Conservation (phyloP, 2,113 vertebrate species). For the Limnothrissa miodon region DNA sequence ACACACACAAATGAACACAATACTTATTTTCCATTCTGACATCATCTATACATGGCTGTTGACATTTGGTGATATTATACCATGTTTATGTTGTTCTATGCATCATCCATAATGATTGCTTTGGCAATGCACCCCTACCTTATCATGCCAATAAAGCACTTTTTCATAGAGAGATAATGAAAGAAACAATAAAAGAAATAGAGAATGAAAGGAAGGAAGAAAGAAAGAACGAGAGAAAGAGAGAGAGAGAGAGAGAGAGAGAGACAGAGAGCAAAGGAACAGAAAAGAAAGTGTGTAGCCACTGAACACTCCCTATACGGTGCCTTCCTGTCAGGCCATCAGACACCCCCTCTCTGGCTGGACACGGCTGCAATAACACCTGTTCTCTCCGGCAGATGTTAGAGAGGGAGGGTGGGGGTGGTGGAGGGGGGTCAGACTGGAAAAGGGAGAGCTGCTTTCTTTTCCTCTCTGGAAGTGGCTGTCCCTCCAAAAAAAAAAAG, state of each 20-base stretch:
- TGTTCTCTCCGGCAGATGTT: constrained; percentile 62
- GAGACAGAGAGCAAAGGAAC: not conserved
- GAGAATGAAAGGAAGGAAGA: not conserved
- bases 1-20: constrained; percentile 16
- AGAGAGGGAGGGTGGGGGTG: not conserved
- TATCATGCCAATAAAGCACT: too few species aligned
- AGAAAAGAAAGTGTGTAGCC: constrained; percentile 14
- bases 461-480: constrained; percentile 35
- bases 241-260: constrained; percentile 20
- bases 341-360: constrained; percentile 27
- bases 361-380: constrained; percentile 54
- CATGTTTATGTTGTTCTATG: too few species aligned
- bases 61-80: too few species aligned
- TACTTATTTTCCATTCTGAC: too few species aligned
- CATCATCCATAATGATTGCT: too few species aligned
- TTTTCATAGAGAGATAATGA: too few species aligned
- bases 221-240: constrained; percentile 1
- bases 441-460: constrained; percentile 32
- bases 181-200: too few species aligned
- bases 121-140: too few species aligned
- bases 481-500: constrained; percentile 18
- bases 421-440: constrained; percentile 18
- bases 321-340: constrained; percentile 46
- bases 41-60: too few species aligned
- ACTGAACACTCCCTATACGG: constrained; percentile 25